Percentiles rank a stretch among this genome's conserved stretches.
phyloP scores from a whole-genome alignment of 2,888 invertebrate species.

The Protodeltote pygarga region DNA sequence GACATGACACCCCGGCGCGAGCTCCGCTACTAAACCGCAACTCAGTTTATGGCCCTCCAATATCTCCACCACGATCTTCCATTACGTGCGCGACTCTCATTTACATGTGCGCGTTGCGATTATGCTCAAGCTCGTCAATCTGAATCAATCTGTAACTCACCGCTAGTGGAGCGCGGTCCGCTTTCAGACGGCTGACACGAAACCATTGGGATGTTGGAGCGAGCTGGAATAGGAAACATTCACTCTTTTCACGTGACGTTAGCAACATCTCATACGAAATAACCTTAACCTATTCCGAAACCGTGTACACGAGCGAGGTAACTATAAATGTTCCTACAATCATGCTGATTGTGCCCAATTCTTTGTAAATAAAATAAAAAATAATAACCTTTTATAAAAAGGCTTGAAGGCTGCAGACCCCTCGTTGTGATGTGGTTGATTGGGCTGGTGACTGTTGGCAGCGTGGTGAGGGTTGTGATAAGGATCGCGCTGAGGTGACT shows the following conservation, averaged over 20 bases:
- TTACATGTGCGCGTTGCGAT: slow-evolving; percentile 65
- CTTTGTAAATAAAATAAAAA: neutral
- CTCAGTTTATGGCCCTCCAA: slow-evolving; percentile 77
- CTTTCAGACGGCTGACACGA: slow-evolving; percentile 92
- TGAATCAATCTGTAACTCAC: slow-evolving; percentile 77
- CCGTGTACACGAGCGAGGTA: slow-evolving; percentile 20
- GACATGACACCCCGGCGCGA: slow-evolving; percentile 81
- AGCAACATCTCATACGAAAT: slow-evolving; percentile 48
- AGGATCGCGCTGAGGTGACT: slow-evolving; percentile 86
- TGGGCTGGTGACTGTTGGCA: slow-evolving; percentile 79
- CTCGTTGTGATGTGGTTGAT: slow-evolving; percentile 84
- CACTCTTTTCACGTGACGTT: slow-evolving; percentile 72
- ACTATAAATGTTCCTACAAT: slow-evolving; percentile 12
- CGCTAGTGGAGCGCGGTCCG: slow-evolving; percentile 73
- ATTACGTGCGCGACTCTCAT: slow-evolving; percentile 72
- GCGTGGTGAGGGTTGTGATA: slow-evolving; percentile 86
- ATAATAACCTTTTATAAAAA: slow-evolving; percentile 94
- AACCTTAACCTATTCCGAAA: slow-evolving; percentile 36
- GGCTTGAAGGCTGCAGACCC: slow-evolving; percentile 93
- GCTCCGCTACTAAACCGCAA: slow-evolving; percentile 76
- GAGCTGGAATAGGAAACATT: slow-evolving; percentile 87
- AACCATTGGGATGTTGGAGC: slow-evolving; percentile 91
- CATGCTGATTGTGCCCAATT: neutral
- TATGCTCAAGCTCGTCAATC: slow-evolving; percentile 62
- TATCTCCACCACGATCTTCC: slow-evolving; percentile 78